Conservation (phyloP, 2,888 invertebrate genomes). For the Agrotis puta region DNA sequence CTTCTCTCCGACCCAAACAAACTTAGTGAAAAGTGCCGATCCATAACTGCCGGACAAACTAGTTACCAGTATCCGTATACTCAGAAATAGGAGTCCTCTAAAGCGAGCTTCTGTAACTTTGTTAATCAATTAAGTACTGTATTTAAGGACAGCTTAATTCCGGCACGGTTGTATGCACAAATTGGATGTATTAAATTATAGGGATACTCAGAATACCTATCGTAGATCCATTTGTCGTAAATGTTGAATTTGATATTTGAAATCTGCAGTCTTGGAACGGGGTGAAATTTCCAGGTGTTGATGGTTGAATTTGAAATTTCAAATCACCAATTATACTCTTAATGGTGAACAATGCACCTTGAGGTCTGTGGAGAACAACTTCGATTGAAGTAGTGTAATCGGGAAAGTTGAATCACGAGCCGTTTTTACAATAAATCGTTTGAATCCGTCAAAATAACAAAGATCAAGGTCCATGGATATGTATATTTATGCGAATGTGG, state of each 20-base stretch:
- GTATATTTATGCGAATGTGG: no score
- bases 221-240: constrained; percentile 23
- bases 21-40: constrained; percentile 32
- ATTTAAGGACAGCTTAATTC: constrained; percentile 49
- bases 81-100: constrained; percentile 30
- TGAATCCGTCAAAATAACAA: no score
- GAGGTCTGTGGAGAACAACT: no score
- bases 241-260: constrained; percentile 10
- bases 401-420: no score
- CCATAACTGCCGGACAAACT: constrained; percentile 49
- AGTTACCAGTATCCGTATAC: constrained; percentile 35
- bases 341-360: no score
- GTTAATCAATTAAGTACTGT: constrained; percentile 60
- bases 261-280: no score
- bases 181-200: constrained; percentile 45
- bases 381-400: no score
- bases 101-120: constrained; percentile 53
- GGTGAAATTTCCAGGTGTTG: no score
- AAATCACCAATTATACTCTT: no score
- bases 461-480: no score
- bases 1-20: constrained; percentile 12
- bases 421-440: no score
- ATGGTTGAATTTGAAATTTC: no score
- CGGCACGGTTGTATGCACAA: constrained; percentile 34
- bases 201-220: constrained; percentile 9